Base-by-base conservation (phyloP, 2,888 invertebrate species). In the Sinohyriopsis cumingii region DNA sequence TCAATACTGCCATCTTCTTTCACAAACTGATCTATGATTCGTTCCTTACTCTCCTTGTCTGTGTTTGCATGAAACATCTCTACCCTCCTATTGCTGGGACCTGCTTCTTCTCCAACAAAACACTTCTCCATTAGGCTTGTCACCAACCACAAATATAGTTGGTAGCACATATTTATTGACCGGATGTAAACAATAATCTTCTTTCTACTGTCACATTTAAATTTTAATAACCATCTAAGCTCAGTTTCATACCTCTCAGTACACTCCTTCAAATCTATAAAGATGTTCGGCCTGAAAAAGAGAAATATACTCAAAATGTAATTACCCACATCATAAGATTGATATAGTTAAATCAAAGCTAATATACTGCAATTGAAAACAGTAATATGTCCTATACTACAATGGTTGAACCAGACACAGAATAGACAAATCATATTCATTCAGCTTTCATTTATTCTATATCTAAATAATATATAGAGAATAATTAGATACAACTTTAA, bases 51-150 rank as follows among this genome's bases (percentile, higher is more conserved):
- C 12, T 71, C 67, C 5, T 55, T 12, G 33, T 68, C 69, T 19
- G 76, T 73, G 19, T 66, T 63, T 1, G 71, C 69, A 69, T 73
- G 71, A 45, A 69, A 76, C 76, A 73, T 71, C 25, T 76, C 73
- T 15, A 71, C 54, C 22, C n/a, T 45, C 57, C 69, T 72, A 7
- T 63, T 65, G 12, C 12, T 12, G 3, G 45, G 12, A 9, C 45
- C 45, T 45, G 45, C 45, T 45, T 45, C 45, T 24, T n/a, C 28
- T 20, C 5, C 57, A 28, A 15, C 12, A 20, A 63, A 67, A 59
- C 28, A 55, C 33, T 63, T 60, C 22, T 72, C 59, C 53, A 64
- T 55, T 4, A 72, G 55, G 7, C 54, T 55, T 22, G 64, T 63
- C 15, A 60, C 55, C 15, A 75, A 12, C 71, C 69, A 72, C 18